Percentiles rank a stretch among this genome's conserved stretches.
Evolutionary conservation across 64 coral and sea anemone genomes (phyloP).

Genomic region (Montipora efflorescens): DNA sequence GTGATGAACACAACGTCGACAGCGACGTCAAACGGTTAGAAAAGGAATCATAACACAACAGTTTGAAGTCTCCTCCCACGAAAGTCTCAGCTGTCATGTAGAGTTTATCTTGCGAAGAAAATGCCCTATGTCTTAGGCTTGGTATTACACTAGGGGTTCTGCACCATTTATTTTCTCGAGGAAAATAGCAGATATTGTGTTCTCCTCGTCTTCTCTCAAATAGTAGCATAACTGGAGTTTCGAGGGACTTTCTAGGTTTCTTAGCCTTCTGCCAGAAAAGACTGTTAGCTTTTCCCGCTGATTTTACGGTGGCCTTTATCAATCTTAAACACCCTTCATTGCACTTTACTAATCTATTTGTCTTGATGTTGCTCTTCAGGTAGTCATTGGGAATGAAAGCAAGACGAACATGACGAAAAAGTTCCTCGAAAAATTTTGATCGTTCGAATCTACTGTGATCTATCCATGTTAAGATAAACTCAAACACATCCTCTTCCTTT

Average conservation of each 20-base stretch:
- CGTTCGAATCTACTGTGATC: not conserved
- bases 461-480: constrained; percentile 13
- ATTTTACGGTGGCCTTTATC: not conserved
- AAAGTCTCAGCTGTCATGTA: not conserved
- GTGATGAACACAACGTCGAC: not conserved
- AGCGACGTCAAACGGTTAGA: not conserved
- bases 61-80: not conserved
- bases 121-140: not conserved
- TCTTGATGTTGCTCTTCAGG: not conserved
- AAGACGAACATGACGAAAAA: constrained; percentile 18
- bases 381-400: not conserved
- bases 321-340: not conserved
- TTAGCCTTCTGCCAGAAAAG: not conserved
- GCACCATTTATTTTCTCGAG: not conserved
- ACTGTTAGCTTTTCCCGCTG: not conserved
- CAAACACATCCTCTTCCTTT: not conserved
- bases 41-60: not conserved
- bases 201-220: not conserved
- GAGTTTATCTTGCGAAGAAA: not conserved
- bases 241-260: not conserved
- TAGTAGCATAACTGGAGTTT: not conserved
- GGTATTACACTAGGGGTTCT: not conserved
- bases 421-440: not conserved
- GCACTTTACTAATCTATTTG: not conserved
- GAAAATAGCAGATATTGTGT: not conserved